Evolutionary conservation across 1,140 invertebrate genomes (phyloP), one percentile per base, ranked within the genome.

Genomic region (Papilio dardanus): DNA sequence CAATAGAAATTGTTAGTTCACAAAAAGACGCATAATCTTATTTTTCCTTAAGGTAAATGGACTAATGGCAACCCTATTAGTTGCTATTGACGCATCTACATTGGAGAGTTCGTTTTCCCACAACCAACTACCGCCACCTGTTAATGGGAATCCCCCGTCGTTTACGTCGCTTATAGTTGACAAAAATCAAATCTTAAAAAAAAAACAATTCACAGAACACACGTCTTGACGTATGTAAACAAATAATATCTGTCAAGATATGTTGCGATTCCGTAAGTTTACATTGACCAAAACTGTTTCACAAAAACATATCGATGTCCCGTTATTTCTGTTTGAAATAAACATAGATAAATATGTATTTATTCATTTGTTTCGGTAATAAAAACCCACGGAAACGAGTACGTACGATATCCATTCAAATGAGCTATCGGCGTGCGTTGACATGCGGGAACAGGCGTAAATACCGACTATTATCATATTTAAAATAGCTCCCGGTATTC

Each of bases 81-180:
- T 40, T 21, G n/a, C 10, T 69, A 69, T 24, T 69, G 67, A 69
- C 67, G 31, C 35, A 40, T 21, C 10, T 14, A 40, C 24, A 69
- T 24, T 40, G 4, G 19, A 69, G 33, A 69, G 31, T 33, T 69
- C 21, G 21, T 69, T 69, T 69, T 69, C 67, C 67, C 67, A n/a
- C 33, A 19, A 35, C 12, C 67, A 2, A 21, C 35, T 69, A 33
- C 21, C 16, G 35, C 35, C 67, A 69, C 67, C 67, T 69, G 67
- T 28, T 8, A 28, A 19, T 24, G 67, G 67, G 67, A 69, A 21
- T 69, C 67, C 67, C 67, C 33, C n/a, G 65, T 14, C 12, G 54
- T 62, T 24, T 62, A 16, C 14, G 40, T 58, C 58, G 3, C 58
- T 65, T 3, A 46, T n/a, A 10, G 21, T 24, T 24, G 50, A 54